A percentile compares a stretch with the other conserved stretches of the same genome.
phyloP scores from a whole-genome alignment of 2,113 vertebrate species.

The Clupea harengus region DNA sequence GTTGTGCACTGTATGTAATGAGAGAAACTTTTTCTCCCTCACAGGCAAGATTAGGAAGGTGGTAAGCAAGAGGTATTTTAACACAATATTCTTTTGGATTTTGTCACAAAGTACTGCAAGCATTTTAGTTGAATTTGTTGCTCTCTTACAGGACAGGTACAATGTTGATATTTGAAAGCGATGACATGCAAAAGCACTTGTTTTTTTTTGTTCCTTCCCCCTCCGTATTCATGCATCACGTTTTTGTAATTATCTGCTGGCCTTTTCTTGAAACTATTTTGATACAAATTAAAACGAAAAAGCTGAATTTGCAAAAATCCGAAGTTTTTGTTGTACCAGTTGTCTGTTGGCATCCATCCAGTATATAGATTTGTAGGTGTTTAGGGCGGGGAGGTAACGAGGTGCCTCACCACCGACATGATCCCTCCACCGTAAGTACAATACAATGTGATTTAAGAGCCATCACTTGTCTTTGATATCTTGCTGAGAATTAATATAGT shows the following conservation, averaged over 20 bases:
- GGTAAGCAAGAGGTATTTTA: slow-evolving; percentile 67
- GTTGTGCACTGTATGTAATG: slow-evolving; percentile 66
- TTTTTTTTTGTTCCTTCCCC: slow-evolving; percentile 42
- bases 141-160: slow-evolving; percentile 74
- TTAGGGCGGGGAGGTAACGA: slow-evolving; percentile 90
- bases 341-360: slow-evolving; percentile 93
- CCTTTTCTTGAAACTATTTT: slow-evolving; percentile 67
- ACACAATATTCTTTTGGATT: slow-evolving; percentile 51
- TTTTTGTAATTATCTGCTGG: slow-evolving; percentile 77
- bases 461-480: slow-evolving; percentile 13
- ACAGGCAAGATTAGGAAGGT: slow-evolving; percentile 76
- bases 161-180: slow-evolving; percentile 55
- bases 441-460: slow-evolving; percentile 53
- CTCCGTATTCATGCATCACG: slow-evolving; percentile 73
- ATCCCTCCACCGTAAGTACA: slow-evolving; percentile 99
- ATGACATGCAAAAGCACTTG: slow-evolving; percentile 61
- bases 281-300: slow-evolving; percentile 70
- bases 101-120: slow-evolving; percentile 64
- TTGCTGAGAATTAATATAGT: slow-evolving; percentile 13
- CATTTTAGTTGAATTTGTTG: slow-evolving; percentile 41
- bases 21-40: slow-evolving; percentile 77
- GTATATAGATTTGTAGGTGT: slow-evolving; percentile 84
- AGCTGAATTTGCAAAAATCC: slow-evolving; percentile 65
- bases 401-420: slow-evolving; percentile 90
- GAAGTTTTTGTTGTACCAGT: slow-evolving; percentile 87